A percentile compares a stretch with the other conserved stretches of the same genome.
Conservation (phyloP, 2,888 invertebrate genomes). For the Melitaea athalia region DNA sequence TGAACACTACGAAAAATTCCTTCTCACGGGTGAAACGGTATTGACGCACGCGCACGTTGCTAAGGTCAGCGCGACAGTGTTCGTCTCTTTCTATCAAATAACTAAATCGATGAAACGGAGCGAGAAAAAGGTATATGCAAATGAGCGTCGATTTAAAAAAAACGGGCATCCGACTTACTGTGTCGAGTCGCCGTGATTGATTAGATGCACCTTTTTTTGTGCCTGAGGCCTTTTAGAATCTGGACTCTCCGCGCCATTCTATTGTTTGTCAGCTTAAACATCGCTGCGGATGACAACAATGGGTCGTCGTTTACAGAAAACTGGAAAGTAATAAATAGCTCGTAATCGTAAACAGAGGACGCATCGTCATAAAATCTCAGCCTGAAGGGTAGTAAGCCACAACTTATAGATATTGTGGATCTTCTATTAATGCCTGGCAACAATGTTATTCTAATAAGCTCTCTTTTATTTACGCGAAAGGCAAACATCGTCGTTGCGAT, state of each 20-base stretch:
- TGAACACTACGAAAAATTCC: constrained; percentile 66
- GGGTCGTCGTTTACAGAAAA: constrained; percentile 45
- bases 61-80: constrained; percentile 60
- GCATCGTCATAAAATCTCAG: constrained; percentile 56
- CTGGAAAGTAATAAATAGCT: constrained; percentile 58
- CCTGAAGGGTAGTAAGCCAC: constrained; percentile 47
- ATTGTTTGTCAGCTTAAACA: constrained; percentile 62
- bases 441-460: constrained; percentile 24
- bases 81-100: constrained; percentile 52
- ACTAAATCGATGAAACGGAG: constrained; percentile 30
- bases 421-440: constrained; percentile 20
- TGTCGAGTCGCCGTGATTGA: constrained; percentile 69
- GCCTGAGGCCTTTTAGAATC: constrained; percentile 56
- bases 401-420: constrained; percentile 40
- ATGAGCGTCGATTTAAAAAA: constrained; percentile 59
- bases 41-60: constrained; percentile 66
- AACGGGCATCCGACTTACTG: constrained; percentile 62
- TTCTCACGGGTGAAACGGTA: constrained; percentile 76
- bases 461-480: constrained; percentile 7
- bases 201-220: constrained; percentile 71
- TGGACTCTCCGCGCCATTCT: constrained; percentile 48
- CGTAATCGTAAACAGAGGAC: constrained; percentile 56
- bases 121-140: constrained; percentile 55
- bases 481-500: not conserved
- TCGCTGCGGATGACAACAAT: constrained; percentile 45